These are phyloP conservation scores for Planiliza haematocheilus DNA, from an alignment of 2,113 vertebrate species.

Conservation along the genomic window DNA sequence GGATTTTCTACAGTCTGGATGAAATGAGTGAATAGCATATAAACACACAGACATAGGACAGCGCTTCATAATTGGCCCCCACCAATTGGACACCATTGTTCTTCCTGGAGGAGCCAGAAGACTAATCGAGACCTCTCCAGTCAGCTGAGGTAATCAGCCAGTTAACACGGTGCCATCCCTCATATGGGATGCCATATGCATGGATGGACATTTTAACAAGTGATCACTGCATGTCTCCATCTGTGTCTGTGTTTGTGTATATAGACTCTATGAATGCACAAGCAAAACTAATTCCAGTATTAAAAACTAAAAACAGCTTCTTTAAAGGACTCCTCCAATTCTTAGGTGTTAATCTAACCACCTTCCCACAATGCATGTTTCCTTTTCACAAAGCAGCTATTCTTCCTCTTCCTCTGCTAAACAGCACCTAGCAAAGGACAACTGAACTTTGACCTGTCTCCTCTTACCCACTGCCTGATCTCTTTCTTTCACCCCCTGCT, in stretches of 20 bases:
- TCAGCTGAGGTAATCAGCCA: constrained; percentile 66
- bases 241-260: constrained; percentile 38
- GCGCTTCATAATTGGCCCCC: constrained; percentile 15
- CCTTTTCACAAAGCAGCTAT: constrained; percentile 65
- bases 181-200: constrained; percentile 75
- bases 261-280: constrained; percentile 5
- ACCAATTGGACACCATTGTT: constrained; percentile 61
- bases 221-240: constrained; percentile 53
- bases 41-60: constrained; percentile 13
- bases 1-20: constrained; percentile 26
- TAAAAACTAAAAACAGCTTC: too few species aligned
- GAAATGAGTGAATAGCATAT: constrained; percentile 37
- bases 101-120: constrained; percentile 45
- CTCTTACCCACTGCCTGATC: constrained; percentile 57
- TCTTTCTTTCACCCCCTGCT: constrained; percentile 33
- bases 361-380: constrained; percentile 38
- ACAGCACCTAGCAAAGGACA: constrained; percentile 53
- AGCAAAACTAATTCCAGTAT: constrained; percentile 1
- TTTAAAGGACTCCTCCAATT: too few species aligned
- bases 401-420: constrained; percentile 66
- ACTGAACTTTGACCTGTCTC: constrained; percentile 72
- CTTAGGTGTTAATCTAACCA: too few species aligned
- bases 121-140: constrained; percentile 55
- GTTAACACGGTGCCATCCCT: constrained; percentile 41
- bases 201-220: constrained; percentile 54